Evolutionary conservation across 1,140 invertebrate species (phyloP).

Genomic region (Drosophila tani): DNA sequence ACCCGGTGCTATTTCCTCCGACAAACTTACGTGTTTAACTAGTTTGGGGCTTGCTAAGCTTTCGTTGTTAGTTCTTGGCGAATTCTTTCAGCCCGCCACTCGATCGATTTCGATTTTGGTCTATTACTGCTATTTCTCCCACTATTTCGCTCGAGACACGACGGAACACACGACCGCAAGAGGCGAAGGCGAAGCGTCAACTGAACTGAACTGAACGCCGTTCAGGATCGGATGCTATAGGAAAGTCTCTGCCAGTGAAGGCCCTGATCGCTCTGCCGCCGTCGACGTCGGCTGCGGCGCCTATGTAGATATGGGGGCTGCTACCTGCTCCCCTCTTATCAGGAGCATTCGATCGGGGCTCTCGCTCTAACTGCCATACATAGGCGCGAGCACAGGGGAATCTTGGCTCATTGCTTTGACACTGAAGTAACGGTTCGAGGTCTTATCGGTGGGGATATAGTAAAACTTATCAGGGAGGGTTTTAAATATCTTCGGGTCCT

Average conservation of each 20-base stretch:
- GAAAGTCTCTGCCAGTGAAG: slow-evolving; percentile 29
- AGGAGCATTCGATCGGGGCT: slow-evolving; percentile 41
- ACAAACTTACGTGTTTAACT: slow-evolving; percentile 63
- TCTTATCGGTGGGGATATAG: slow-evolving; percentile 33
- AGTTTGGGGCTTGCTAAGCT: neutral
- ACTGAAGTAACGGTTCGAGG: slow-evolving; percentile 19
- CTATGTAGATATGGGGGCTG: slow-evolving; percentile 11
- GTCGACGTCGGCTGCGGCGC: neutral
- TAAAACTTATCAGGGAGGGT: slow-evolving; percentile 12
- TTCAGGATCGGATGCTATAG: slow-evolving; percentile 74
- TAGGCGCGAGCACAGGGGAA: slow-evolving; percentile 4
- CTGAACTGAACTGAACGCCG: slow-evolving; percentile 73
- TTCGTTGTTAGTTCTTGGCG: neutral
- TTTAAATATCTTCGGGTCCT: slow-evolving; percentile 1
- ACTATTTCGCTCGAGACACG: slow-evolving; percentile 33
- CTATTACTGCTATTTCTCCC: slow-evolving; percentile 11
- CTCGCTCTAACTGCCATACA: slow-evolving; percentile 16
- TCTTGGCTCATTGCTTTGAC: slow-evolving; percentile 8
- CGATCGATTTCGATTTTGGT: slow-evolving; percentile 17
- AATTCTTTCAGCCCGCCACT: slow-evolving; percentile 21
- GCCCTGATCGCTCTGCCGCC: slow-evolving; percentile 29
- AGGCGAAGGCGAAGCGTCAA: slow-evolving; percentile 73
- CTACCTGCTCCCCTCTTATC: slow-evolving; percentile 57
- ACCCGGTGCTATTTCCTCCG: neutral
- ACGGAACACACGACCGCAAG: slow-evolving; percentile 66